Evolutionary conservation across 2,797 vertebrate genomes (phyloP), one percentile per base, ranked within the genome.

Genomic region (Craterocephalus amniculus): DNA sequence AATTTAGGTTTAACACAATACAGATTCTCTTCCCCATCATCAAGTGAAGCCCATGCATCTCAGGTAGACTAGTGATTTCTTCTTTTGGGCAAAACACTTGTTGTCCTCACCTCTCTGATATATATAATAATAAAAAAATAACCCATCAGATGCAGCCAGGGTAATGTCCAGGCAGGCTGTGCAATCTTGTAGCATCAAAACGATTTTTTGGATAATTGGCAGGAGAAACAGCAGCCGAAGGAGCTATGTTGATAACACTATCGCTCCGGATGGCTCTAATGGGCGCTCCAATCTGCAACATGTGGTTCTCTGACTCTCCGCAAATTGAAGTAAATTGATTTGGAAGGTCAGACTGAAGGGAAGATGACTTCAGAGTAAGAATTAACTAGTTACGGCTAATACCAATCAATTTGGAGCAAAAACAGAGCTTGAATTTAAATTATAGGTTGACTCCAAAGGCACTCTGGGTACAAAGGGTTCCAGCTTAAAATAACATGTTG

Each of bases 281-380:
- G 52, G 75, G 7, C 11, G 68, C 72, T 61, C 13, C 2, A 5
- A 64, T 55, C 45, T 20, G 55, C 52, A 38, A 76, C 74, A 58
- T 18, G 18, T 71, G 74, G 32, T 34, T 63, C n/a, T 20, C 66
- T 65, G 18, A 43, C 40, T 52, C 32, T 49, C 72, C 70, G 79
- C 75, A 69, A 74, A 80, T 57, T 60, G 29, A 31, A 68, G 62
- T 24, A 58, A 26, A 76, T 43, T 20, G n/a, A 62, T 76, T 63
- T 31, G 51, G n/a, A 71, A 54, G 48, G 67, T 63, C 27, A 38
- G 35, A 60, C 22, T 52, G 43, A 69, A 35, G 4, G 31, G 55
- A 45, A 32, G 51, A 49, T 59, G 32, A 55, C 48, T 20, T 13
- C 49, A 26, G 26, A 12, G 49, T 27, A 4, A 52, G 49, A 52